phyloP scores from a whole-genome alignment of 2,113 vertebrate genomes.

The Rutilus rutilus region DNA sequence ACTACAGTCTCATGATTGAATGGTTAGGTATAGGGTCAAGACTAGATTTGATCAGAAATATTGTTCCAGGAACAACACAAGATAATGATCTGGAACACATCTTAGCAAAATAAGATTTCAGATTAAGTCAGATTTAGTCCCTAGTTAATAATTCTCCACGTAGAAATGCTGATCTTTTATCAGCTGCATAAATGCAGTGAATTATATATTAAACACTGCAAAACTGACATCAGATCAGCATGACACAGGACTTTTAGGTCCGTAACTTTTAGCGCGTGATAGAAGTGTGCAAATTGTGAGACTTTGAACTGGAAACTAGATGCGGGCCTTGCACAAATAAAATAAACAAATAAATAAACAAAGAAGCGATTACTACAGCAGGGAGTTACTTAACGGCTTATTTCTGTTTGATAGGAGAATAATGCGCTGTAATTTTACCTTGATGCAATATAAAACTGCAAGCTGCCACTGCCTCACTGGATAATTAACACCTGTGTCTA shows the following conservation, averaged over 20 bases:
- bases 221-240: neutral
- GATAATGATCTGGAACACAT: too few relatives aligned
- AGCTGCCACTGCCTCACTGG: conserved; percentile 81
- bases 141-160: too few relatives aligned
- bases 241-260: neutral
- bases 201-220: neutral
- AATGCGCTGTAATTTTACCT: conserved; percentile 88
- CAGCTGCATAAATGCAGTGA: too few relatives aligned
- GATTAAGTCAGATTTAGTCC: too few relatives aligned
- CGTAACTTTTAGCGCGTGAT: neutral
- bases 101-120: too few relatives aligned
- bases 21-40: too few relatives aligned
- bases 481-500: conserved; percentile 83
- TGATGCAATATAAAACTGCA: conserved; percentile 88
- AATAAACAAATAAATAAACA: conserved; percentile 39
- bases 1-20: too few relatives aligned
- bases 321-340: conserved; percentile 79
- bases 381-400: conserved; percentile 92
- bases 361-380: conserved; percentile 79
- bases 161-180: too few relatives aligned
- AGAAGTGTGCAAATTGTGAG: neutral
- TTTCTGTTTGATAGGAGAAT: conserved; percentile 86
- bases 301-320: conserved; percentile 68
- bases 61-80: too few relatives aligned
- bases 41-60: too few relatives aligned